phyloP scores from a whole-genome alignment of 2,113 vertebrate species.

The Theristicus caerulescens region DNA sequence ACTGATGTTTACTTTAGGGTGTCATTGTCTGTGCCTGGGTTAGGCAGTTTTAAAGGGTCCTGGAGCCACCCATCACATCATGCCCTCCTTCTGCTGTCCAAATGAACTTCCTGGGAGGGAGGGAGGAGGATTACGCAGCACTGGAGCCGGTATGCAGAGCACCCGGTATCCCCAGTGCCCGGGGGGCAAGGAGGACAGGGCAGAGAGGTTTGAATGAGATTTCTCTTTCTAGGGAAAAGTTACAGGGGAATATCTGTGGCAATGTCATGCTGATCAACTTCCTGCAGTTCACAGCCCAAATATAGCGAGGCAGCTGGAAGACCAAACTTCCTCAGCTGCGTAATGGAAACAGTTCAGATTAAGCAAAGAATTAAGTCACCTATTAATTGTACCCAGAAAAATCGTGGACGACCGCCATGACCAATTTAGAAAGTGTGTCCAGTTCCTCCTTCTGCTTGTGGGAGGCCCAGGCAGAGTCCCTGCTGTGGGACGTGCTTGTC shows the following conservation, averaged over 20 bases:
- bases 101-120: not conserved
- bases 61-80: not conserved
- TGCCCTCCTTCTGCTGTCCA: not conserved
- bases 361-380: conserved; percentile 46
- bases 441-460: not conserved
- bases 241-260: not conserved
- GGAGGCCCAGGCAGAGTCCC: not conserved
- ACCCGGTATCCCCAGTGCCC: fast-evolving
- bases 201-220: not conserved
- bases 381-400: conserved; percentile 16
- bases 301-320: conserved; percentile 14
- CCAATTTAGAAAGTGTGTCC: not conserved
- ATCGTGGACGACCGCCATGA: not conserved
- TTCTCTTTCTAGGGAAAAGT: not conserved
- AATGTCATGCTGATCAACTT: conserved; percentile 9
- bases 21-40: fast-evolving
- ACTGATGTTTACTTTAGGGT: not conserved
- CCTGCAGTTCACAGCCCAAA: conserved; percentile 27
- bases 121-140: fast-evolving
- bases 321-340: not conserved
- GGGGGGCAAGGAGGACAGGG: not conserved
- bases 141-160: not conserved
- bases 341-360: conserved; percentile 37
- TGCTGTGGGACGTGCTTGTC: not conserved
- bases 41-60: not conserved